Evolutionary conservation across 2,888 invertebrate genomes (phyloP).

Genomic region (Pantelozetes paolii): DNA sequence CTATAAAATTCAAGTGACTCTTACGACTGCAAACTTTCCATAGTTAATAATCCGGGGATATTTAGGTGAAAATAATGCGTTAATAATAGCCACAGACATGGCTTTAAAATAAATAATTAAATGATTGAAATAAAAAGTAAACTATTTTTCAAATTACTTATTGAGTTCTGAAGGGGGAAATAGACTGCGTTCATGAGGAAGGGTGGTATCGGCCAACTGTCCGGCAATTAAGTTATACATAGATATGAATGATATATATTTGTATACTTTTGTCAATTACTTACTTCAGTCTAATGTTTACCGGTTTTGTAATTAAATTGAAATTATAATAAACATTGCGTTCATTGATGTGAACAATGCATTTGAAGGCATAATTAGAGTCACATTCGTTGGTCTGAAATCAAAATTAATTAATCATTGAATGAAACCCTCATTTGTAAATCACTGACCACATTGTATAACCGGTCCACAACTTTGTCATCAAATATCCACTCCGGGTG

Average conservation of each 20-base stretch:
- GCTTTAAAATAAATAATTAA: not conserved
- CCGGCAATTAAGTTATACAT: no score
- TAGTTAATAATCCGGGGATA: not conserved
- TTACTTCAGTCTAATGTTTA: not conserved
- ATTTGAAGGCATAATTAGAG: no score
- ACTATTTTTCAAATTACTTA: not conserved
- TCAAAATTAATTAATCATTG: not conserved
- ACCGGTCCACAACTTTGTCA: not conserved
- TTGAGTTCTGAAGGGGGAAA: not conserved
- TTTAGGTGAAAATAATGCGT: not conserved
- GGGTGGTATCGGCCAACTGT: not conserved
- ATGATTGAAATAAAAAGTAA: not conserved
- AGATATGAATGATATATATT: not conserved
- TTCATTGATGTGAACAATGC: not conserved
- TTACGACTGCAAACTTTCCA: not conserved
- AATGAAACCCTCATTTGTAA: not conserved
- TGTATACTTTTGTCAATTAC: not conserved
- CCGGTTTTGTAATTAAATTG: not conserved
- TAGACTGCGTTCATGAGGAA: not conserved
- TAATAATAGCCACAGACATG: not conserved
- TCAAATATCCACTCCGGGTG: slow-evolving; percentile 55
- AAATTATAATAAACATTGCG: not conserved
- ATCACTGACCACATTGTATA: not conserved
- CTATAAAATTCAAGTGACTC: not conserved
- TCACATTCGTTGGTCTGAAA: not conserved